Conservation (phyloP, 2,797 vertebrate genomes). For the Halcyon chelicuti region DNA sequence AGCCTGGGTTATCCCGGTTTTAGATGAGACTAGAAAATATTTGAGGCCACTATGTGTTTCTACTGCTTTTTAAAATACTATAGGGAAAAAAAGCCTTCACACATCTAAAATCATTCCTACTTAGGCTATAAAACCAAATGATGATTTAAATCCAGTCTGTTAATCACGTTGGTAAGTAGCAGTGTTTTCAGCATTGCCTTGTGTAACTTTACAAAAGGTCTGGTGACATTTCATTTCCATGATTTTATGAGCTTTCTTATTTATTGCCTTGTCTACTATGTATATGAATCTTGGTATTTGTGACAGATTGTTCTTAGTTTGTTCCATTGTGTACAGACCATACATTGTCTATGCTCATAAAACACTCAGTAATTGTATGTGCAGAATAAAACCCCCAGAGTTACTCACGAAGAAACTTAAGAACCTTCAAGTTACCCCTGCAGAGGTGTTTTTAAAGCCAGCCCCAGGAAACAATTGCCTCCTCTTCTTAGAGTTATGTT, state of each 20-base stretch:
- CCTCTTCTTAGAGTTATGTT: neutral
- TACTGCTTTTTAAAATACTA: neutral
- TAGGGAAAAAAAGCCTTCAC: neutral
- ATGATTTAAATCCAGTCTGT: neutral
- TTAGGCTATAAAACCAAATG: neutral
- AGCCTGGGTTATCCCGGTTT: neutral
- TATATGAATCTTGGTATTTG: conserved; percentile 2
- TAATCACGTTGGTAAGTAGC: neutral
- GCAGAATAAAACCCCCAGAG: neutral
- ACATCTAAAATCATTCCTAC: neutral
- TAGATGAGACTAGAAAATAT: neutral
- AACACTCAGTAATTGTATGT: conserved; percentile 3
- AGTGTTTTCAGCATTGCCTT: neutral
- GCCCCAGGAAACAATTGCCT: conserved; percentile 24
- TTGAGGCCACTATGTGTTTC: neutral
- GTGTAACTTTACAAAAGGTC: neutral
- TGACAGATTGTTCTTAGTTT: conserved; percentile 12
- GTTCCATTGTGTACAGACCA: neutral
- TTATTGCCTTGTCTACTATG: conserved; percentile 26
- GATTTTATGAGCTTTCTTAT: conserved; percentile 41
- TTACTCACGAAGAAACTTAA: neutral
- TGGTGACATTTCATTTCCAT: neutral
- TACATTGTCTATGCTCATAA: conserved; percentile 16
- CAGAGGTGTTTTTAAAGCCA: conserved; percentile 52
- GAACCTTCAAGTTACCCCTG: conserved; percentile 23